Evolutionary conservation across 2,888 invertebrate genomes (phyloP).

Genomic region (Pantelozetes paolii): DNA sequence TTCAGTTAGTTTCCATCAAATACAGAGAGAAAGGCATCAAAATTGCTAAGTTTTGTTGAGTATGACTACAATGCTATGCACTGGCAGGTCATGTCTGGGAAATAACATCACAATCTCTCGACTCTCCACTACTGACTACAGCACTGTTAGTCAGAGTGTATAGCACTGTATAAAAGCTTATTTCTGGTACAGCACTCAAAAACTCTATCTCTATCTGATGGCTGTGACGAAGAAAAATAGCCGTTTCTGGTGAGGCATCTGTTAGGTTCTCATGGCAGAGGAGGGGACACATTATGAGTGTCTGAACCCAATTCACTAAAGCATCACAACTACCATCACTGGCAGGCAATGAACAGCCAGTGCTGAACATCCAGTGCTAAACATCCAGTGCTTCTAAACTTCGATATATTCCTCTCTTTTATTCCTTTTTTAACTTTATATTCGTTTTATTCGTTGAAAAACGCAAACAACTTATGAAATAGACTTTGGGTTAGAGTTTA

Average conservation of each 20-base stretch:
- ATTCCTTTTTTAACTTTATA: slow-evolving; percentile 22
- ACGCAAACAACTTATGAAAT: slow-evolving; percentile 11
- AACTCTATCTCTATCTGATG: slow-evolving; percentile 31
- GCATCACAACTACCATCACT: background rate
- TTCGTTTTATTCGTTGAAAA: slow-evolving; percentile 6
- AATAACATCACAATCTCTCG: slow-evolving; percentile 33
- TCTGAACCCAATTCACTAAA: background rate
- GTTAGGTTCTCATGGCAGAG: slow-evolving; percentile 9
- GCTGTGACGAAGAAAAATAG: slow-evolving; percentile 33
- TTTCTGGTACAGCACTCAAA: slow-evolving; percentile 3
- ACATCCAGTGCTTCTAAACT: background rate
- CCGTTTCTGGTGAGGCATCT: slow-evolving; percentile 31
- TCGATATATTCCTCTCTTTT: slow-evolving; percentile 24
- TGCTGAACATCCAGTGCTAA: background rate
- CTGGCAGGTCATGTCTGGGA: slow-evolving; percentile 16
- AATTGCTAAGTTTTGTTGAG: slow-evolving; percentile 1
- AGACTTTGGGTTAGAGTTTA: background rate
- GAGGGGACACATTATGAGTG: slow-evolving; percentile 25
- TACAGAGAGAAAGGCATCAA: background rate
- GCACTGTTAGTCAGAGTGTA: background rate
- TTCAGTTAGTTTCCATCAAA: background rate
- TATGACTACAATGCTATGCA: background rate
- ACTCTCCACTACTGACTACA: background rate
- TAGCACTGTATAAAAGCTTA: slow-evolving; percentile 18
- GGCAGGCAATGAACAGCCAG: background rate